Conservation (phyloP, 53 echinoderm and acorn worm species). For the Echinometra lucunter region DNA sequence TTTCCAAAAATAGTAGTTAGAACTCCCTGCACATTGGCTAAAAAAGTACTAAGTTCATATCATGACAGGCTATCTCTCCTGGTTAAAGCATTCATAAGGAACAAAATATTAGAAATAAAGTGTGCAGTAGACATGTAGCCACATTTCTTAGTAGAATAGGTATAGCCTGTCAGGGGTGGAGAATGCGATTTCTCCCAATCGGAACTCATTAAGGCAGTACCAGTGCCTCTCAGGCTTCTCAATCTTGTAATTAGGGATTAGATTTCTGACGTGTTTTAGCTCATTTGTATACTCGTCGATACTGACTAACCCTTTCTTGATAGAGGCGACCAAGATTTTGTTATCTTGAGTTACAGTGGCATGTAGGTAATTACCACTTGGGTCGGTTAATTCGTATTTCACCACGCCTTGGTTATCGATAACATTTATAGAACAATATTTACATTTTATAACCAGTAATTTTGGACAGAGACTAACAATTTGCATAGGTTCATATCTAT, state of each 20-base stretch:
- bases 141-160: neutral
- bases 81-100: too few species aligned
- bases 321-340: neutral
- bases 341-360: neutral
- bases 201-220: neutral
- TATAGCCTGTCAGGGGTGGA: neutral
- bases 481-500: neutral
- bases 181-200: slow-evolving; percentile 19
- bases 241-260: neutral
- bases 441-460: neutral
- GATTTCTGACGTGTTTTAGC: neutral
- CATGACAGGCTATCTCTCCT: too few species aligned
- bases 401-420: neutral
- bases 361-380: neutral
- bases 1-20: too few species aligned
- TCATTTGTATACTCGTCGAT: neutral
- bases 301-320: neutral
- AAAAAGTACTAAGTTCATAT: too few species aligned
- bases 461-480: neutral
- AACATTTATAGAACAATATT: neutral
- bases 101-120: too few species aligned
- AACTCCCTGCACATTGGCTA: too few species aligned
- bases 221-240: neutral
- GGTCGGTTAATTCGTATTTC: neutral
- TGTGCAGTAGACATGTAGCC: too few species aligned